Conservation (phyloP, 2,888 invertebrate genomes). For the Atrina japonica region DNA sequence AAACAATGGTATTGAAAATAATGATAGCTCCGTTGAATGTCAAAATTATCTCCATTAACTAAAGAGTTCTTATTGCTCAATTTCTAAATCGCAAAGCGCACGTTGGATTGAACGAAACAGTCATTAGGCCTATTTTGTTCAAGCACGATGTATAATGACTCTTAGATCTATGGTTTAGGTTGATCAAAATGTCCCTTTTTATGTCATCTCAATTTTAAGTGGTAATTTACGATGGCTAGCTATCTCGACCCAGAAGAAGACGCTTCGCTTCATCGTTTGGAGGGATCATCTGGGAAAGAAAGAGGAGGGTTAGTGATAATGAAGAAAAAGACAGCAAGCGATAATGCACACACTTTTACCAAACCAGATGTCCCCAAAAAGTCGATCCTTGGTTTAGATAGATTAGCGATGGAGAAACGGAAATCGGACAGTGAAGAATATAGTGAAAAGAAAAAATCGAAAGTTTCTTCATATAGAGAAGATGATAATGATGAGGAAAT, state of each 20-base stretch:
- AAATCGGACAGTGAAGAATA: conserved; percentile 54
- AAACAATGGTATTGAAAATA: no score
- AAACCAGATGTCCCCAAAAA: conserved; percentile 57
- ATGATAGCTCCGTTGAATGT: no score
- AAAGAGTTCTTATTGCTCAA: no score
- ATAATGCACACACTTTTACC: conserved; percentile 63
- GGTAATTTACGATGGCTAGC: conserved; percentile 38
- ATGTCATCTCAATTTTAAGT: no score
- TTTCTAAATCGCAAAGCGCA: no score
- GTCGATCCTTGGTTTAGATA: conserved; percentile 81
- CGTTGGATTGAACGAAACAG: no score
- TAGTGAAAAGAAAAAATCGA: conserved; percentile 68
- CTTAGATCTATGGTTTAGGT: no score
- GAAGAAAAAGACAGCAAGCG: conserved; percentile 72
- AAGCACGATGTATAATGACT: no score
- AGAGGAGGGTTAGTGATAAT: conserved; percentile 79
- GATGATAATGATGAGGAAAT: conserved; percentile 62
- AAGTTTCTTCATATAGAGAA: conserved; percentile 71
- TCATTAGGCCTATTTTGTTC: no score
- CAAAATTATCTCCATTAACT: no score
- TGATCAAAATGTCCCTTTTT: no score
- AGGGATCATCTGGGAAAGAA: conserved; percentile 75
- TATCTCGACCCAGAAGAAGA: conserved; percentile 67
- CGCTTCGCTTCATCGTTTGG: conserved; percentile 74
- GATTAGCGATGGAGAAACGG: conserved; percentile 80